These are phyloP conservation scores for Nothocercus nigrocapillus DNA, from an alignment of 2,113 vertebrate genomes.

Conservation along the genomic window DNA sequence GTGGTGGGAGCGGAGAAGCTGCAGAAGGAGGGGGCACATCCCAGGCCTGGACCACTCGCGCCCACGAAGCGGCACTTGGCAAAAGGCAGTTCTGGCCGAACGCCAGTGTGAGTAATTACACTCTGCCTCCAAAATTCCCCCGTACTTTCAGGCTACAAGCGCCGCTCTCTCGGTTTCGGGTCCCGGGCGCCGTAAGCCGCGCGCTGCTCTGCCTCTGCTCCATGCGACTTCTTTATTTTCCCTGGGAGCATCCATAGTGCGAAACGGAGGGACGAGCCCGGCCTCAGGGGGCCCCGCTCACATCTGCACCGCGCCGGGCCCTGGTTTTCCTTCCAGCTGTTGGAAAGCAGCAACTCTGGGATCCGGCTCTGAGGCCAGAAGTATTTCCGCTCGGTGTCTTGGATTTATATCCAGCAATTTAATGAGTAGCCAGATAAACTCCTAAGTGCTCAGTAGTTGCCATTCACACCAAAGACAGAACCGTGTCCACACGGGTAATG, in stretches of 20 bases:
- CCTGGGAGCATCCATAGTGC: background rate
- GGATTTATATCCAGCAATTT: background rate
- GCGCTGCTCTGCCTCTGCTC: background rate
- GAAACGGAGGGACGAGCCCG: background rate
- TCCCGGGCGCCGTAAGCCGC: background rate
- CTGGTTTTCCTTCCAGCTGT: background rate
- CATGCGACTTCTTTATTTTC: background rate
- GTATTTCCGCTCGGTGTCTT: background rate
- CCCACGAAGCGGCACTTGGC: background rate
- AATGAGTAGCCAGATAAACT: background rate
- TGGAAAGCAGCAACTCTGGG: background rate
- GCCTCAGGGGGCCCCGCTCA: background rate
- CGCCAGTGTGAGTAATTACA: background rate
- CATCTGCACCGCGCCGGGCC: background rate
- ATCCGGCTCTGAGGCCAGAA: background rate
- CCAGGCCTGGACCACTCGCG: background rate
- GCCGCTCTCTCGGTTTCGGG: background rate
- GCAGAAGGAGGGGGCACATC: background rate
- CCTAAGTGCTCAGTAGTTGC: background rate
- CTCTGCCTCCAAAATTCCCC: background rate
- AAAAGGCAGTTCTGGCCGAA: background rate
- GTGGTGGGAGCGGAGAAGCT: rapidly evolving
- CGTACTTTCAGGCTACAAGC: background rate
- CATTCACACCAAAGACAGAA: background rate
- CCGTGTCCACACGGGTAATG: background rate